Base-by-base conservation (phyloP, 2,113 vertebrate genomes). In the Ornithorhynchus anatinus region DNA sequence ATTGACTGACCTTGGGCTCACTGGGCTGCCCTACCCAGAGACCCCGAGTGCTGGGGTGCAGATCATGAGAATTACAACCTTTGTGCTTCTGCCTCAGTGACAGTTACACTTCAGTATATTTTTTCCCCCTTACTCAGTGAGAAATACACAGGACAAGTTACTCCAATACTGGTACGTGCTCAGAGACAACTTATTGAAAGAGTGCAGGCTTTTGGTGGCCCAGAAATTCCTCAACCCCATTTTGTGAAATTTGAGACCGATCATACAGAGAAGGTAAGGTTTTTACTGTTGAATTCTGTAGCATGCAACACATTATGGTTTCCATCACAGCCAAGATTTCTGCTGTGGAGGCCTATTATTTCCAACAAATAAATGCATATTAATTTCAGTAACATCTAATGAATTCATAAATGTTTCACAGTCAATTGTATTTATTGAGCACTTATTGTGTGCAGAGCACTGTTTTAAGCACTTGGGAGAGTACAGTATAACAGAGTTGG, bases 111-210 rank as follows among this genome's bases (percentile, higher is more conserved):
- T 64, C 31, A 44, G 71, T 61, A 2, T 29, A 25, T 22, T 29
- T 39, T 37, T 81, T 14, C 1, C 2, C 15, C 23, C 39, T 69
- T 57, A 70, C 19, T n/a, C 45, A 99, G 97, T 76, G 96, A 97
- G 81, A 92, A 94, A 37, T 97, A 97, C 48, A 88, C 93, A 45
- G 92, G 94, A 60, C 91, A 94, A 59, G 78, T 97, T 68, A 95
- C 89, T 22, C 96, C 97, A 0, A 61, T 99, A 19, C 72, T 99
- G 59, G 89, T 97, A 8, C 92, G 93, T 1, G 96, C 96, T 39
- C 97, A 99, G 89, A 95, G 92, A 72, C 95, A 90, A 72, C 89
- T 99, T 16, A 77, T 94, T 52, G 83, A 94, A 75, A 95, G 92
- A 78, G 91, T 96, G 20, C 25, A 65, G 22, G 65, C 69, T 6